Base-by-base conservation (phyloP, 2,888 invertebrate genomes). In the Pterostichus niger region DNA sequence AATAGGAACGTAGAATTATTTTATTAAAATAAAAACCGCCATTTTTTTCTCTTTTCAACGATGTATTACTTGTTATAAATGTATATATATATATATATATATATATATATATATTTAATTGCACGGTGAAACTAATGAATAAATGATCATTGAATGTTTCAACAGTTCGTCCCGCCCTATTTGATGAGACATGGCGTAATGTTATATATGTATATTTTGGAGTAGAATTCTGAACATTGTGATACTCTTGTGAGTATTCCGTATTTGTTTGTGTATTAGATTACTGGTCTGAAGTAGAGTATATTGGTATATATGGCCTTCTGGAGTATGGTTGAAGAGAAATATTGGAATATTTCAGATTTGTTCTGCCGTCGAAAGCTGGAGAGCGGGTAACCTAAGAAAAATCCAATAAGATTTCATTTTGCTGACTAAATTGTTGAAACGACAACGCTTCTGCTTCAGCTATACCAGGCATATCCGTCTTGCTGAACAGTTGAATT, bases 331-430 rank as follows among this genome's bases (percentile, higher is more conserved):
- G 24, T n/a, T 64, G 40, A 64, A 71, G 68, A 17, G 24, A 44
- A 44, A 71, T 71, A 71, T 71, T 44, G 44, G 44, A 71, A 71
- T 71, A 71, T 44, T 71, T 13, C 44, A 17, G 68, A 71, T 75
- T 35, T 49, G 75, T 75, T 75, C 54, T 52, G 64, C 54, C 11
- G 31, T 31, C 33, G 75, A 75, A 52, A 75, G 33, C 75, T 52
- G 31, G 52, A 44, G 17, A 64, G 40, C 68, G 68, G 68, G 33
- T 64, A 80, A 46, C 68, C 54, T 17, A 49, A 68, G 80, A 80
- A 80, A 80, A 68, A 80, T 80, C 80, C 80, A 80, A 80, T 80
- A 80, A 80, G 80, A 80, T 80, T 80, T 80, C 64, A 64, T 80
- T 80, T 80, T 80, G 80, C 80, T 80, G 80, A 80, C 80, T 80